Evolutionary conservation across 2,113 vertebrate genomes (phyloP).

Genomic region (Tachycineta bicolor): DNA sequence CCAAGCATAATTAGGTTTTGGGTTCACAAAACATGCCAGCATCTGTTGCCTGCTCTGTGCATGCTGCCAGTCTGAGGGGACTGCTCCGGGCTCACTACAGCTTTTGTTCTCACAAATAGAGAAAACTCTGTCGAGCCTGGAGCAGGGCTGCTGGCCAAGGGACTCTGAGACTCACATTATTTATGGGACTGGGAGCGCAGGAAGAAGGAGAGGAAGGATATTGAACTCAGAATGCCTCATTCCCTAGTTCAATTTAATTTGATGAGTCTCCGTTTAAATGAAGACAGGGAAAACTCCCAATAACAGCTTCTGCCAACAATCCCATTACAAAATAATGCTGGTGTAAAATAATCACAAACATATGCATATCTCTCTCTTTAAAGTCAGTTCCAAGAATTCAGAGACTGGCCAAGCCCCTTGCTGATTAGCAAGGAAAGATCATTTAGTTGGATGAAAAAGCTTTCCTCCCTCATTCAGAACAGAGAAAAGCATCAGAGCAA

Average conservation of each 20-base stretch:
- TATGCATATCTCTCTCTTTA: not conserved
- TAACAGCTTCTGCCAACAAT: not conserved
- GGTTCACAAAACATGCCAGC: conserved; percentile 61
- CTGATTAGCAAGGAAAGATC: not conserved
- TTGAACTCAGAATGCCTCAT: not conserved
- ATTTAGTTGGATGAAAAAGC: not conserved
- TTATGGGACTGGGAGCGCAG: not conserved
- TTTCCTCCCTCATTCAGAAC: not conserved
- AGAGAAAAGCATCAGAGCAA: not conserved
- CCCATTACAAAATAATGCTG: not conserved
- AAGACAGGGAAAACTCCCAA: not conserved
- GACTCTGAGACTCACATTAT: not conserved
- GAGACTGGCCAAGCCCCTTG: not conserved
- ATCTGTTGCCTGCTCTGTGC: conserved; percentile 59
- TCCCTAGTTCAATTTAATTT: not conserved
- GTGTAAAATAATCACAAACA: conserved; percentile 3
- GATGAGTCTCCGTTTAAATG: not conserved
- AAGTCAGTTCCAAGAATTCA: not conserved
- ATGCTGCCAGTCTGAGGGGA: conserved; percentile 39
- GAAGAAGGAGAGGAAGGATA: not conserved
- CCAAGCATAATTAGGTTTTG: conserved; percentile 64
- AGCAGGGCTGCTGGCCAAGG: conserved; percentile 13
- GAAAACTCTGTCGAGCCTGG: conserved; percentile 30
- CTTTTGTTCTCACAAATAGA: conserved; percentile 54
- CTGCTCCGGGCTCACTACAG: not conserved